Conservation (phyloP, 1,140 invertebrate genomes). For the Pantala flavescens region DNA sequence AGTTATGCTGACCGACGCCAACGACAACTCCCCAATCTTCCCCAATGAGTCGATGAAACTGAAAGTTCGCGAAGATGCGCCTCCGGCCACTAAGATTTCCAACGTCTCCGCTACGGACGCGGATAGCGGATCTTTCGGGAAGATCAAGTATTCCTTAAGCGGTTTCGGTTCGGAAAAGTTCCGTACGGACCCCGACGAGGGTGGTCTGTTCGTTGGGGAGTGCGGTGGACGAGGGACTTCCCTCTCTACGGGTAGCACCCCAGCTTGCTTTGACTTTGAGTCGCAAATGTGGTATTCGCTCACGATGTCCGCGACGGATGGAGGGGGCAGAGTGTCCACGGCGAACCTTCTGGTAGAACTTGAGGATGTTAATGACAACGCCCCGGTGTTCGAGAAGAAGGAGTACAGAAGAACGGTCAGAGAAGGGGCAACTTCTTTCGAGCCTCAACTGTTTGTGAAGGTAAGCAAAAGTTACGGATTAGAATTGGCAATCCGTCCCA, state of each 20-base stretch:
- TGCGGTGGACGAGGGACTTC: background rate
- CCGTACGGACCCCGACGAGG: slow-evolving; percentile 46
- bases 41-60: slow-evolving; percentile 49
- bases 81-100: slow-evolving; percentile 48
- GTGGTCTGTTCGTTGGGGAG: slow-evolving; percentile 53
- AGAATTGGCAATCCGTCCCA: too few relatives aligned
- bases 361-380: slow-evolving; percentile 73
- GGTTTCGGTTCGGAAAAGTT: slow-evolving; percentile 69
- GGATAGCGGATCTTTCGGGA: slow-evolving; percentile 58
- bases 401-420: slow-evolving; percentile 64
- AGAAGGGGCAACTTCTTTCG: slow-evolving; percentile 57
- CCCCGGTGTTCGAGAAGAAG: slow-evolving; percentile 57
- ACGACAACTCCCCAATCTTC: slow-evolving; percentile 72
- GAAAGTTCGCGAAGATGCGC: slow-evolving; percentile 52
- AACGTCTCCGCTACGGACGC: slow-evolving; percentile 55
- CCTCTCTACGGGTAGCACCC: background rate
- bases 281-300: slow-evolving; percentile 65
- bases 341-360: slow-evolving; percentile 59
- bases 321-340: slow-evolving; percentile 55
- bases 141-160: slow-evolving; percentile 55
- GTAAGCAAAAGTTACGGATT: slow-evolving; percentile 22
- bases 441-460: slow-evolving; percentile 61
- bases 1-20: slow-evolving; percentile 63
- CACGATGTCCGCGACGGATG: slow-evolving; percentile 64
- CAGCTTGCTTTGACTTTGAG: slow-evolving; percentile 53